Percentiles rank a stretch among this genome's conserved stretches.
phyloP scores from a whole-genome alignment of 2,888 invertebrate genomes.

The Mamestra brassicae region DNA sequence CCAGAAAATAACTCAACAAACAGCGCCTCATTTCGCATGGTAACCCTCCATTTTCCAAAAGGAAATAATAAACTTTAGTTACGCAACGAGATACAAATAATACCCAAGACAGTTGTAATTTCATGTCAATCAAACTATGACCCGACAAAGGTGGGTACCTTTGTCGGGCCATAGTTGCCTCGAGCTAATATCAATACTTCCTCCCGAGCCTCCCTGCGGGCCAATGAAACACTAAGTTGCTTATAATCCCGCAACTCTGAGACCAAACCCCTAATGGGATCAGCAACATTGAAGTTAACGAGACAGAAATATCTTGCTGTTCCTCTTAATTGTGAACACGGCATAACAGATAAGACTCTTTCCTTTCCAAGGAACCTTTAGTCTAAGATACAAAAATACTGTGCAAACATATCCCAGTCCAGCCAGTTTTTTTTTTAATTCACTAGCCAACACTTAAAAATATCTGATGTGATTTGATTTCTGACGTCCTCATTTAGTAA shows the following conservation, averaged over 20 bases:
- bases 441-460: too few species aligned
- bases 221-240: conserved; percentile 34
- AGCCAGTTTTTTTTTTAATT: too few species aligned
- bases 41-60: background rate
- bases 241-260: conserved; percentile 31
- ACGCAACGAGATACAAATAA: conserved; percentile 1
- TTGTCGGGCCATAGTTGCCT: background rate
- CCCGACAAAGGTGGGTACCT: conserved; percentile 1
- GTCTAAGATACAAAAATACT: conserved; percentile 27
- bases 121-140: conserved; percentile 44
- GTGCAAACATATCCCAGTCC: conserved; percentile 16
- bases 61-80: conserved; percentile 6
- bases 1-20: background rate
- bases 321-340: conserved; percentile 7
- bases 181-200: conserved; percentile 25
- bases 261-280: conserved; percentile 36
- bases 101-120: conserved; percentile 31
- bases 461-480: too few species aligned
- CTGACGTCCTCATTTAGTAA: too few species aligned
- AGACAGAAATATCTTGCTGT: conserved; percentile 21
- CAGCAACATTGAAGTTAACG: conserved; percentile 35
- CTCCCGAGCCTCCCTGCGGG: conserved; percentile 27
- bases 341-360: conserved; percentile 6
- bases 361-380: conserved; percentile 28
- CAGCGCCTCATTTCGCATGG: background rate